Conservation (phyloP, 2,113 vertebrate genomes). For the Strigops habroptila region DNA sequence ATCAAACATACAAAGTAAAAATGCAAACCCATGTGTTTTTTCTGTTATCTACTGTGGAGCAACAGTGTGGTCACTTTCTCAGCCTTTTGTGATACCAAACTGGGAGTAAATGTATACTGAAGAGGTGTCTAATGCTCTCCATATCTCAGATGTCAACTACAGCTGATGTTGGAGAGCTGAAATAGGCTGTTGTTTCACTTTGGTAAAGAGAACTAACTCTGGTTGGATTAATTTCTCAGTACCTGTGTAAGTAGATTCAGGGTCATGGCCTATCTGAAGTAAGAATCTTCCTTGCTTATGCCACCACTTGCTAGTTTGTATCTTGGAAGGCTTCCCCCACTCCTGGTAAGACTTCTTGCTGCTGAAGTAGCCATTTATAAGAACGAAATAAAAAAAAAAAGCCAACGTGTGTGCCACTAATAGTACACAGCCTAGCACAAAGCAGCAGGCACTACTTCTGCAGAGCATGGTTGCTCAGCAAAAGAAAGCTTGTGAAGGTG, state of each 20-base stretch:
- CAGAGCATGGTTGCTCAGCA: not conserved
- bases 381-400: not conserved
- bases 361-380: not conserved
- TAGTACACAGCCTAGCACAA: not conserved
- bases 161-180: not conserved
- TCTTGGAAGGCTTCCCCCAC: not conserved
- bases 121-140: not conserved
- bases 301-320: not conserved
- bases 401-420: not conserved
- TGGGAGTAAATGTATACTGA: not conserved
- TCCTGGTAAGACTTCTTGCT: not conserved
- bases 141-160: accelerated
- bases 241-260: not conserved
- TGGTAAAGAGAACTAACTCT: not conserved
- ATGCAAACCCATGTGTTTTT: not conserved
- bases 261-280: not conserved
- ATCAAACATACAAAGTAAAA: not conserved
- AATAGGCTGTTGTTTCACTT: not conserved
- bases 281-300: not conserved
- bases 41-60: not conserved
- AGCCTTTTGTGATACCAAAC: not conserved
- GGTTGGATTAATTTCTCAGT: not conserved
- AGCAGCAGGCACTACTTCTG: not conserved
- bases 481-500: not conserved
- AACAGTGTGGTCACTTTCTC: not conserved